Evolutionary conservation across 2,888 invertebrate genomes (phyloP).

Genomic region (Brachyopa scutellaris): DNA sequence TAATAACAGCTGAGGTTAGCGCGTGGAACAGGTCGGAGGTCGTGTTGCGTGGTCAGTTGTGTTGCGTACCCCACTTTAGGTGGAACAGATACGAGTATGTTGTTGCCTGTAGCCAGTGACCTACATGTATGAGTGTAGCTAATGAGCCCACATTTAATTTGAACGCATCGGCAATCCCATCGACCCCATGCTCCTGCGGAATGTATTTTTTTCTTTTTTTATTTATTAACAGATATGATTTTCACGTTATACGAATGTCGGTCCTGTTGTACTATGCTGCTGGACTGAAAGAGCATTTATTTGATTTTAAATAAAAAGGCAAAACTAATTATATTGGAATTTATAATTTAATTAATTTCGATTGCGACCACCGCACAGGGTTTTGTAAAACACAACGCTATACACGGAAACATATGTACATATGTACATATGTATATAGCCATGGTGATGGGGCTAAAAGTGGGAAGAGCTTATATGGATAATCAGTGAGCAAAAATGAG

Average conservation of each 20-base stretch:
- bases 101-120: conserved; percentile 42
- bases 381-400: conserved; percentile 22
- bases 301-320: conserved; percentile 55
- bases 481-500: no score
- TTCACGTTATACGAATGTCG: conserved; percentile 33
- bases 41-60: conserved; percentile 21
- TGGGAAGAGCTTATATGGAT: no score
- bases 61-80: not conserved
- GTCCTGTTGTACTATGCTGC: not conserved
- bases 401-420: no score
- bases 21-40: conserved; percentile 13
- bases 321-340: conserved; percentile 66
- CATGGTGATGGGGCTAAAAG: no score
- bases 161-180: conserved; percentile 36
- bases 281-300: conserved; percentile 51
- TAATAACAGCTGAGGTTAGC: conserved; percentile 47
- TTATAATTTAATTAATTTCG: conserved; percentile 71
- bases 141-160: conserved; percentile 66
- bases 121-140: conserved; percentile 57
- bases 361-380: conserved; percentile 52
- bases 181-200: not conserved
- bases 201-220: not conserved
- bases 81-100: not conserved
- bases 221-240: conserved; percentile 52
- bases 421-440: no score